Evolutionary conservation across 2,888 invertebrate genomes (phyloP).

Genomic region (Auanema freiburgensis): DNA sequence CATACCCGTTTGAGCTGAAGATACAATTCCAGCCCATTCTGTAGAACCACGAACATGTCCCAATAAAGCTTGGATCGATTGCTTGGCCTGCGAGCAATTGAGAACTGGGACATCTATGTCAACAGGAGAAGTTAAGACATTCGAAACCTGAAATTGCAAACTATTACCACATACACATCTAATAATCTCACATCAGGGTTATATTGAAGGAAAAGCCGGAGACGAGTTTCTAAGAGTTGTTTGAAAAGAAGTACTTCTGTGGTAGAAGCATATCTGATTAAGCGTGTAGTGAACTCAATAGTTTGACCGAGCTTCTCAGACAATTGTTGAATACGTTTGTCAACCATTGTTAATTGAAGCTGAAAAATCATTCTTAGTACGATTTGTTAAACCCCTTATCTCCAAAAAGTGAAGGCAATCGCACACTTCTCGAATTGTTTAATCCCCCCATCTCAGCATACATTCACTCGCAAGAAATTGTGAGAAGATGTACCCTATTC

Average conservation of each 20-base stretch:
- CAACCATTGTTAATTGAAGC: constrained; percentile 80
- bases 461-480: too few species aligned
- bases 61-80: constrained; percentile 27
- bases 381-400: constrained; percentile 4
- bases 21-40: constrained; percentile 21
- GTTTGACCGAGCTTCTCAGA: constrained; percentile 76
- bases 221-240: constrained; percentile 85
- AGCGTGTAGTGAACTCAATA: constrained; percentile 88
- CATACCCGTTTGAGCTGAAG: constrained; percentile 33
- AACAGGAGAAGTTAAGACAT: constrained; percentile 25
- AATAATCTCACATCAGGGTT: constrained; percentile 83
- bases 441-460: not conserved
- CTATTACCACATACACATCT: not conserved
- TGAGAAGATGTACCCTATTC: too few species aligned
- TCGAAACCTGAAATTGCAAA: constrained; percentile 11
- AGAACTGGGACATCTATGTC: constrained; percentile 36
- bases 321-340: constrained; percentile 88
- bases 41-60: constrained; percentile 28
- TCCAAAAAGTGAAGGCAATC: not conserved
- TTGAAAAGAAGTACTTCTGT: constrained; percentile 80
- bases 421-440: not conserved
- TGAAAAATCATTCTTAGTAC: constrained; percentile 30
- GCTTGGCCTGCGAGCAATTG: constrained; percentile 19
- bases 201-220: constrained; percentile 71
- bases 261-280: constrained; percentile 84